Percentiles rank a stretch among this genome's conserved stretches.
Conservation (phyloP, 35 echinoderm and acorn worm genomes). For the Anneissia japonica region DNA sequence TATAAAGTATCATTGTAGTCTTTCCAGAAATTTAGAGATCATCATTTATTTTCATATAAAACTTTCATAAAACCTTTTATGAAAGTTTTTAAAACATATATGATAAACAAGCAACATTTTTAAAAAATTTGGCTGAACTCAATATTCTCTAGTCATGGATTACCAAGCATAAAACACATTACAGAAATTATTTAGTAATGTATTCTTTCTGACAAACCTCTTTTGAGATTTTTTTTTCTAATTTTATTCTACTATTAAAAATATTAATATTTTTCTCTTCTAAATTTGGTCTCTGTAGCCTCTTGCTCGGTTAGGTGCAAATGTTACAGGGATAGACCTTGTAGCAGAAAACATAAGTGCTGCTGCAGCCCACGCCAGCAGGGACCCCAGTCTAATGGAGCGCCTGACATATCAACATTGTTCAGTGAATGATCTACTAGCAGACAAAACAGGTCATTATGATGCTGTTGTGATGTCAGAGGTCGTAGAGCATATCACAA, state of each 20-base stretch:
- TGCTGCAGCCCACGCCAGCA: slow-evolving; percentile 46
- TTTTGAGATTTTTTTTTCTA: no score
- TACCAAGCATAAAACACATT: no score
- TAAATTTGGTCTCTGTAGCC: slow-evolving; percentile 38
- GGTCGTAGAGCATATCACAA: slow-evolving; percentile 82
- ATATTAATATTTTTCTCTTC: not conserved
- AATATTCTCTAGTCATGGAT: no score
- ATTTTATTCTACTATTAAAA: not conserved
- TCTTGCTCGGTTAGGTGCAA: slow-evolving; percentile 79
- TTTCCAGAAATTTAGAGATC: no score
- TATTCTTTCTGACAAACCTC: no score
- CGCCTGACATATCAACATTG: slow-evolving; percentile 62
- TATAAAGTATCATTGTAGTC: no score
- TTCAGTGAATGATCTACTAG: slow-evolving; percentile 61
- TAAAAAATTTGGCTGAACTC: no score
- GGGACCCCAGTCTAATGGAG: slow-evolving; percentile 49
- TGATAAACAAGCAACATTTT: no score
- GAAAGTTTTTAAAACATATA: no score
- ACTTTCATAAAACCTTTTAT: no score
- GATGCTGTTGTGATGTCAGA: slow-evolving; percentile 90
- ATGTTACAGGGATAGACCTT: slow-evolving; percentile 85
- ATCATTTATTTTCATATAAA: no score
- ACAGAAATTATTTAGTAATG: no score
- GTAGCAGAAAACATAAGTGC: slow-evolving; percentile 55
- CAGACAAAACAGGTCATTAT: slow-evolving; percentile 46